Evolutionary conservation across 2,888 invertebrate species (phyloP).

Genomic region (Ctena decussata): DNA sequence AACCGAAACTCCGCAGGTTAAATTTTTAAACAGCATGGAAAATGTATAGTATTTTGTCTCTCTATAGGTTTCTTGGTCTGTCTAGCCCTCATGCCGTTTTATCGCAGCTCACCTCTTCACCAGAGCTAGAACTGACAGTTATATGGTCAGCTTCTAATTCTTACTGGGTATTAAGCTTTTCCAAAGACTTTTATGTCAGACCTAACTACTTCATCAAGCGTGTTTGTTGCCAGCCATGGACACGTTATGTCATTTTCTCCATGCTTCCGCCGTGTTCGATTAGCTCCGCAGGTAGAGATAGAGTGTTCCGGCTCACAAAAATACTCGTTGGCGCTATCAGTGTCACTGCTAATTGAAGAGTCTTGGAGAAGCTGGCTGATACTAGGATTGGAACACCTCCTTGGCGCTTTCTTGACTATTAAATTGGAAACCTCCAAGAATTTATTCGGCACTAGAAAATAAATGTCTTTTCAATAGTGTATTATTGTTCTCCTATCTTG

Average conservation of each 20-base stretch:
- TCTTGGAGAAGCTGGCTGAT: not conserved
- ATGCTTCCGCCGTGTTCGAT: conserved; percentile 2
- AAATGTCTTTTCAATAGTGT: not conserved
- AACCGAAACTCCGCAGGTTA: too few species aligned
- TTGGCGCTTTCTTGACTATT: conserved; percentile 4
- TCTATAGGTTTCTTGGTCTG: not conserved
- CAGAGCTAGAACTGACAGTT: not conserved
- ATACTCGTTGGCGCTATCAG: not conserved
- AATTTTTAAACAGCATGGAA: too few species aligned
- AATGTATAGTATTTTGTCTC: not conserved
- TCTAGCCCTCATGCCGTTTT: not conserved
- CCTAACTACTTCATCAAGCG: not conserved
- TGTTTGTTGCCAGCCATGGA: not conserved
- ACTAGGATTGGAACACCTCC: not conserved
- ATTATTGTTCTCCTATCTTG: not conserved
- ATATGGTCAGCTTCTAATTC: not conserved
- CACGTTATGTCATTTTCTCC: conserved; percentile 3
- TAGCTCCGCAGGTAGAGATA: not conserved
- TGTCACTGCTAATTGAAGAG: not conserved
- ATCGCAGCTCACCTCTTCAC: not conserved
- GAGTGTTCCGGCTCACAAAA: not conserved
- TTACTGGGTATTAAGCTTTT: not conserved
- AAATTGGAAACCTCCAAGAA: conserved; percentile 5
- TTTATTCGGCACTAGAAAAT: not conserved
- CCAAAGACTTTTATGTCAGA: not conserved